Evolutionary conservation across 2,113 vertebrate genomes (phyloP), one percentile per base, ranked within the genome.

Genomic region (Neogobius melanostomus): DNA sequence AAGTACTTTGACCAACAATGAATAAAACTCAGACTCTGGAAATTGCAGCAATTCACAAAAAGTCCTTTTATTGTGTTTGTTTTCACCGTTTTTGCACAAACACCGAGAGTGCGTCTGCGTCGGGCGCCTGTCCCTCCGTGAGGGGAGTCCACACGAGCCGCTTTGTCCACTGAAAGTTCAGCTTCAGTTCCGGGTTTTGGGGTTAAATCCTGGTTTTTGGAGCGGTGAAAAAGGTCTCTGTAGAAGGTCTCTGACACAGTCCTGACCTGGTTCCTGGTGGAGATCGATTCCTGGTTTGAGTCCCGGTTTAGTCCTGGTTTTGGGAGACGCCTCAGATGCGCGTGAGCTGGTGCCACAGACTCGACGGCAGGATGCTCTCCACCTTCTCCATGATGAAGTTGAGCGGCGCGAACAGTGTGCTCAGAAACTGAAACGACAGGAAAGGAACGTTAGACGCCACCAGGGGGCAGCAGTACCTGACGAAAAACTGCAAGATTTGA

Each of bases 331-430:
- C 36, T 43, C 42, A 99, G 93, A 99, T 99, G 88, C 96, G 95
- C 0, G 97, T 99, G 79, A 99, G 94, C 86, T 99, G 97, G 87
- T 99, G 97, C 97, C 97, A 99, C 83, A 99, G 93, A 59, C 97
- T 98, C 88, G 97, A 99, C 14, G 97, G 97, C 71, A 99, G 93
- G 90, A 99, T 96, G 84, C 95, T 98, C 89, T 99, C 97, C 82
- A 99, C 97, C 87, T 99, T 99, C 89, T 99, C 97, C 97, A 99
- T 98, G 87, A 99, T 95, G 89, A 99, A 99, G 93, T 99, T 99
- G 74, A 99, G 93, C 68, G 97, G 97, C 60, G 97, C 97, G 70
- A 99, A 99, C 82, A 99, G 92, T 67, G 97, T 99, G 91, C 97
- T 98, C 91, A 99, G 95, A 87, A 99, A 99, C 97, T 99, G 92